These are phyloP conservation scores for Agrilus cyanescens DNA, from an alignment of 2,888 invertebrate species.

Conservation along the genomic window DNA sequence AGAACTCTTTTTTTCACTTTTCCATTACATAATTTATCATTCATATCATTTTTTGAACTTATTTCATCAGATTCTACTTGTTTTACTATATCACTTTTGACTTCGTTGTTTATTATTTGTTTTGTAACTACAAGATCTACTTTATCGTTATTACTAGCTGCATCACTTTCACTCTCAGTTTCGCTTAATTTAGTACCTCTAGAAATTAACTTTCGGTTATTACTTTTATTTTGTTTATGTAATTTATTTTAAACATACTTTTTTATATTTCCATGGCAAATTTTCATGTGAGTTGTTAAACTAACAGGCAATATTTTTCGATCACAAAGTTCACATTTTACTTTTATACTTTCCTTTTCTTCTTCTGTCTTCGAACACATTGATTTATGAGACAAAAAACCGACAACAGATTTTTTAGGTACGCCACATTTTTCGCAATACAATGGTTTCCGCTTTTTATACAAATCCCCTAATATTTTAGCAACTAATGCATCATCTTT, in stretches of 20 bases:
- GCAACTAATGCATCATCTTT: conserved; percentile 38
- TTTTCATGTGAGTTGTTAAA: conserved; percentile 11
- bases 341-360: conserved; percentile 12
- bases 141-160: no score
- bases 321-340: conserved; percentile 14
- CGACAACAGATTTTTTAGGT: conserved; percentile 33
- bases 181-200: no score
- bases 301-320: conserved; percentile 10
- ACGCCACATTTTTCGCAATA: conserved; percentile 43
- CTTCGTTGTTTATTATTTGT: no score
- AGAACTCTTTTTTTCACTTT: no score
- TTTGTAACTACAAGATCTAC: no score
- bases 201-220: no score
- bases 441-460: conserved; percentile 35
- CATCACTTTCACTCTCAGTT: no score
- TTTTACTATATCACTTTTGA: no score
- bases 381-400: conserved; percentile 41
- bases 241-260: neutral
- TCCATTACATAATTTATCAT: no score
- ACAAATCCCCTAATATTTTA: conserved; percentile 35
- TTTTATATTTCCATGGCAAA: neutral
- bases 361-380: conserved; percentile 12
- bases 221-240: no score
- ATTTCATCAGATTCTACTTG: no score
- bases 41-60: no score